Base-by-base conservation (phyloP, 2,797 vertebrate genomes). In the Crenuchus spilurus region DNA sequence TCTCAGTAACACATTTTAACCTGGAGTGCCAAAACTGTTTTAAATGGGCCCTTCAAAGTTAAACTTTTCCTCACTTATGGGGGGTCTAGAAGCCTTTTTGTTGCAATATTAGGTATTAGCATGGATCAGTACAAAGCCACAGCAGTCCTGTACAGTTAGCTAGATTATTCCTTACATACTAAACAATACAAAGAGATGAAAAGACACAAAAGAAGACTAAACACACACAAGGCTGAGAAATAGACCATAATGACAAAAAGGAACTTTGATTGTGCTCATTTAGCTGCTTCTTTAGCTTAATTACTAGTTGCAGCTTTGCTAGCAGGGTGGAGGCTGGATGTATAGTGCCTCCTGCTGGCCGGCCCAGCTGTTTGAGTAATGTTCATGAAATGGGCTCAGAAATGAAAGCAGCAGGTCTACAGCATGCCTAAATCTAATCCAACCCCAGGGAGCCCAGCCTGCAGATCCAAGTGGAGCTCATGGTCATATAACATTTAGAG, bases 221-320 rank as follows among this genome's bases (percentile, higher is more conserved):
- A 65, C 13, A n/a, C 31, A 13, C 46, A 63, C 37, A 70, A 54
- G 8, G 41, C 22, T 24, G 42, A 68, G 35, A 62, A 33, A 22
- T 11, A 24, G 28, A 78, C 44, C 60, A 58, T 78, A 78, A 79
- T 78, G 73, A 75, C 30, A 46, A 62, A 75, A 51, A 37, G 72
- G 22, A 31, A n/a, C n/a, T 31, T 48, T 35, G 77, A 85, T 72
- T 78, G 67, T 82, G 57, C 55, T 82, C 76, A 80, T 86, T 81
- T 84, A 82, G 83, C 64, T 61, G 31, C 78, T 75, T 82, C 67
- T 78, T 72, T 58, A 41, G 52, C 77, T 81, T 83, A 86, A 86
- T 86, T 84, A 81, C 78, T 68, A 80, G 74, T 66, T 67, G 37
- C 58, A 46, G 70, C 67, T 69, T 79, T 72, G 61, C 58, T 73